phyloP scores from a whole-genome alignment of 2,888 invertebrate genomes.

The Lochmaea capreae region DNA sequence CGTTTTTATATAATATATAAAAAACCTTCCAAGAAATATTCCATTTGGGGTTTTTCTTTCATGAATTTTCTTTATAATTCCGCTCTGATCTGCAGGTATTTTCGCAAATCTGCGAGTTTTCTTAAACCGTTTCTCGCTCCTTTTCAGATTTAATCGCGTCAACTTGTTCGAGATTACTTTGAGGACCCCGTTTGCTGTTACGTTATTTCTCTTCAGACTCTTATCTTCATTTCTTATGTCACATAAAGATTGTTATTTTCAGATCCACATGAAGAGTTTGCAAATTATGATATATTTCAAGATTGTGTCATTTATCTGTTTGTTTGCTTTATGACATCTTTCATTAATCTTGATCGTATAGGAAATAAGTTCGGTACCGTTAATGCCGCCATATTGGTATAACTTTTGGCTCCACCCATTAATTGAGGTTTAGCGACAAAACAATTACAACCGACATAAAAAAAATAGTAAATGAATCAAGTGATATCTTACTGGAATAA shows the following conservation, averaged over 20 bases:
- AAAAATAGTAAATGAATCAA: too few species aligned
- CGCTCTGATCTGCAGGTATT: not conserved
- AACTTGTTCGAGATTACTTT: not conserved
- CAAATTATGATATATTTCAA: too few species aligned
- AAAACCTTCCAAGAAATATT: not conserved
- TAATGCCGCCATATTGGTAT: too few species aligned
- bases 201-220: not conserved
- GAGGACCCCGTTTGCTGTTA: not conserved
- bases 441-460: too few species aligned
- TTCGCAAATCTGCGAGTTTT: conserved; percentile 1
- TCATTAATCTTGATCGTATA: too few species aligned
- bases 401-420: too few species aligned
- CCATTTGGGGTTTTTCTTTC: not conserved
- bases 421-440: too few species aligned
- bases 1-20: not conserved
- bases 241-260: not conserved
- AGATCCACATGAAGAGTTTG: not conserved
- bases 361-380: too few species aligned
- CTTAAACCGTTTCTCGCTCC: not conserved
- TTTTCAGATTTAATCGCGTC: conserved; percentile 1
- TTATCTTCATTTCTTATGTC: not conserved
- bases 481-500: too few species aligned
- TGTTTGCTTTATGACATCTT: not conserved
- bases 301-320: not conserved
- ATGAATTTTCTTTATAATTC: not conserved